Evolutionary conservation across 1,140 invertebrate genomes (phyloP).

Genomic region (Ceratina australensis): DNA sequence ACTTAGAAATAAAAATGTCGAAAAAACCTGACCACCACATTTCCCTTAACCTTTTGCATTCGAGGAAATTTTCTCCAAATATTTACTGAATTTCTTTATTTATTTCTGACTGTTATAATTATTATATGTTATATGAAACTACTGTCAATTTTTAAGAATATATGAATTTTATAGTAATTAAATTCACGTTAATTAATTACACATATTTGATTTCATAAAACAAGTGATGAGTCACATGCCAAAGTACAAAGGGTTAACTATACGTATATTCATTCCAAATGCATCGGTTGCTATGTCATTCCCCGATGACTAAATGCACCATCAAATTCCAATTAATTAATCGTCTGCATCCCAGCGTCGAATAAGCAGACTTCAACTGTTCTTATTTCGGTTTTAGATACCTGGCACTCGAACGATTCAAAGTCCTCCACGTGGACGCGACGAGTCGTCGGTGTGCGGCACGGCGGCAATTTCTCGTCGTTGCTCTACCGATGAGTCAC

Average conservation of each 20-base stretch:
- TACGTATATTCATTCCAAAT: background rate
- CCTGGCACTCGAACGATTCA: slow-evolving; percentile 22
- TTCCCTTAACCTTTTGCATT: too few relatives aligned
- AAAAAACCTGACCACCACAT: too few relatives aligned
- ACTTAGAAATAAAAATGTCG: too few relatives aligned
- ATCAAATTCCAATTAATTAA: slow-evolving; percentile 33
- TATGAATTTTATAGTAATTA: too few relatives aligned
- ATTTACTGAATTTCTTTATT: too few relatives aligned
- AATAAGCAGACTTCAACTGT: background rate
- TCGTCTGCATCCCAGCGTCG: slow-evolving; percentile 12
- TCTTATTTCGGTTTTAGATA: slow-evolving; percentile 1
- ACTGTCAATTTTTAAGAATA: too few relatives aligned
- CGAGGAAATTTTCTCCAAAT: too few relatives aligned
- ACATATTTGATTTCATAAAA: too few relatives aligned
- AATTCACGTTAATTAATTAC: too few relatives aligned
- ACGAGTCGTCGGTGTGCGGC: slow-evolving; percentile 13
- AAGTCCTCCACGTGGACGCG: slow-evolving; percentile 26
- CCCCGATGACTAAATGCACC: slow-evolving; percentile 5
- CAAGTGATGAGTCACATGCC: too few relatives aligned
- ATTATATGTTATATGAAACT: too few relatives aligned
- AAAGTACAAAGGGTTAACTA: background rate
- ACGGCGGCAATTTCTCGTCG: slow-evolving; percentile 6
- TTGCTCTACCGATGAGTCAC: slow-evolving; percentile 45
- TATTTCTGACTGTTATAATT: too few relatives aligned
- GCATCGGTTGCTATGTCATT: background rate